A percentile compares a stretch with the other conserved stretches of the same genome.
Conservation (phyloP, 2,797 vertebrate genomes). For the Poecile montanus region DNA sequence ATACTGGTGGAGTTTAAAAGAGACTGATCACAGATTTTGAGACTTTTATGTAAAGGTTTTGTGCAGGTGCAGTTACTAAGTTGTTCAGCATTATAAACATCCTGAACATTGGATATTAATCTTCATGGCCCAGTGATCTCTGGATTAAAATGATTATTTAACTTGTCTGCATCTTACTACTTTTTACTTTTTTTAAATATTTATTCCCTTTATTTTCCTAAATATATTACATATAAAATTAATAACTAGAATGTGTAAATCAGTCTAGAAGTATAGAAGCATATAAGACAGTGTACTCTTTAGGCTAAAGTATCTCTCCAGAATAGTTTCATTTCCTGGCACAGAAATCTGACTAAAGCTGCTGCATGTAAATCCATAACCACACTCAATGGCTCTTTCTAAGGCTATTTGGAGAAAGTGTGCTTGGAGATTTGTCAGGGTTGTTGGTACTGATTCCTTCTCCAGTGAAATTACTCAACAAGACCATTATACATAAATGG, state of each 20-base stretch:
- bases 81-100: background rate
- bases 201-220: background rate
- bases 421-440: background rate
- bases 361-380: background rate
- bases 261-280: background rate
- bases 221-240: background rate
- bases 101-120: background rate
- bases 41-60: background rate
- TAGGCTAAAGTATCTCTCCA: background rate
- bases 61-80: background rate
- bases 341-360: background rate
- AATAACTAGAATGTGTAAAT: background rate
- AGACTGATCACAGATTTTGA: background rate
- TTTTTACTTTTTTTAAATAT: background rate
- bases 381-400: background rate
- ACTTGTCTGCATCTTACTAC: background rate
- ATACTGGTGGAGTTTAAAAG: background rate
- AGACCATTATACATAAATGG: background rate
- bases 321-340: background rate
- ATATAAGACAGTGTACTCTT: background rate
- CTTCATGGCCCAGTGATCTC: background rate
- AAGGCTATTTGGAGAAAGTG: background rate
- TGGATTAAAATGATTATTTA: background rate
- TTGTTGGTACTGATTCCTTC: background rate
- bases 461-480: background rate